Base-by-base conservation (phyloP, 2,113 vertebrate genomes). In the Aptenodytes patagonicus region DNA sequence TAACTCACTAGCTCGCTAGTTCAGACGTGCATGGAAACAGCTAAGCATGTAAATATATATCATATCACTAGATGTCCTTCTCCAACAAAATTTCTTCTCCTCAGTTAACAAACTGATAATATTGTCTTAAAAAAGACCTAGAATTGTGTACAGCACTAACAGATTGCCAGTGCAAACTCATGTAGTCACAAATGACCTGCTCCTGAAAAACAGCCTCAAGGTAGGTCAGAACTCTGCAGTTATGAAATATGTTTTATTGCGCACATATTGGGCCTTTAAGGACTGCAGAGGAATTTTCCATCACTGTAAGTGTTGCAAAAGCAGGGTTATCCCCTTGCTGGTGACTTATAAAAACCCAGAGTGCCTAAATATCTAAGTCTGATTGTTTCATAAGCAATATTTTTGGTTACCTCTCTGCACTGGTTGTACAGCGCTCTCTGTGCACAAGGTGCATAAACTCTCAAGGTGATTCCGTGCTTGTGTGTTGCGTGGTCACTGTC, bases 41-140 rank as follows among this genome's bases (percentile, higher is more conserved):
- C 79, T 46, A 62, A 47, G 65, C 42, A 21, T 96, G 96, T 87
- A 94, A 94, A 95, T 73, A 95, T n/a, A 68, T 11, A 44, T 90
- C 60, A 36, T 73, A 62, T 83, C 97, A 92, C 97, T 98, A 97
- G 97, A 93, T 97, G 97, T 95, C 97, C 82, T 91, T 77, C 89
- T 97, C n/a, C 34, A 47, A 94, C 95, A 93, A 90, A 94, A 72
- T 90, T 97, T 97, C 70, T 77, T 81, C 69, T 55, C 25, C 26
- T 77, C 42, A 11, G 34, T 47, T 75, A 64, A 68, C 34, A 84
- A 88, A 61, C 44, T 25, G 66, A 8, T 51, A 36, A 65, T 57
- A 31, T 3, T 20, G 17, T 70, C 18, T 66, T 93, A 9, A 44
- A 86, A 46, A 17, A 34, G 7, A 42, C 10, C 8, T 38, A 5